phyloP scores from a whole-genome alignment of 92 coral and sea anemone genomes.

The Desmophyllum pertusum region DNA sequence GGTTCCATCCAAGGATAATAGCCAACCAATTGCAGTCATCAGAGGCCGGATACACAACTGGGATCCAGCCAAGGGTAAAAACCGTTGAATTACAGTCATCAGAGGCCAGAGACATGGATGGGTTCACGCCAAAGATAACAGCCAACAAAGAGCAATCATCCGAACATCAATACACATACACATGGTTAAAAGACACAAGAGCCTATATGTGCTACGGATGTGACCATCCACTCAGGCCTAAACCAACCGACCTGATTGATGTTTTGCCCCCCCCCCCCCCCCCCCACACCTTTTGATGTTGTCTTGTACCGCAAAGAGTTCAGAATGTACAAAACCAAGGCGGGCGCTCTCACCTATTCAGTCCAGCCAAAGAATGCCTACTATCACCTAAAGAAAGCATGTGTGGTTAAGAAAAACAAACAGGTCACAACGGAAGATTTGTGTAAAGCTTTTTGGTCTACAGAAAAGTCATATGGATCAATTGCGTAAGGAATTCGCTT shows the following conservation, averaged over 20 bases:
- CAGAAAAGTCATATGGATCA: no score
- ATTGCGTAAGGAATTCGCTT: no score
- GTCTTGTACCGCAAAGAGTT: conserved; percentile 12
- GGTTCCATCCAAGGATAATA: conserved; percentile 10
- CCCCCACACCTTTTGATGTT: conserved; percentile 31
- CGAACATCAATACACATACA: conserved; percentile 15
- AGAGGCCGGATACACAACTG: not conserved
- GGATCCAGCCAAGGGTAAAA: not conserved
- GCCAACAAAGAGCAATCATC: conserved; percentile 7
- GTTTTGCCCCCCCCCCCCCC: conserved; percentile 28
- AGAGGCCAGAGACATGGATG: not conserved
- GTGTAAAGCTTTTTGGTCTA: no score
- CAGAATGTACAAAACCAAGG: conserved; percentile 5
- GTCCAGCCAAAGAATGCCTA: no score
- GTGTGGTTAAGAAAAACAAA: no score
- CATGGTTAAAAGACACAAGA: conserved; percentile 4
- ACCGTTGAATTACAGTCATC: conserved; percentile 5
- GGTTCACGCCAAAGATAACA: conserved; percentile 17
- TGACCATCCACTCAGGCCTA: conserved; percentile 23
- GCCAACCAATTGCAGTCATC: not conserved
- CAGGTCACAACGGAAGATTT: no score
- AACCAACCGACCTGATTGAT: conserved; percentile 16
- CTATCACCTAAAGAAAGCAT: no score
- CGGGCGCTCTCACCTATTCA: conserved; percentile 33
- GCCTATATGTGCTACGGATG: conserved; percentile 27